Conservation (phyloP, 2,888 invertebrate species). For the Eristalis tenax region DNA sequence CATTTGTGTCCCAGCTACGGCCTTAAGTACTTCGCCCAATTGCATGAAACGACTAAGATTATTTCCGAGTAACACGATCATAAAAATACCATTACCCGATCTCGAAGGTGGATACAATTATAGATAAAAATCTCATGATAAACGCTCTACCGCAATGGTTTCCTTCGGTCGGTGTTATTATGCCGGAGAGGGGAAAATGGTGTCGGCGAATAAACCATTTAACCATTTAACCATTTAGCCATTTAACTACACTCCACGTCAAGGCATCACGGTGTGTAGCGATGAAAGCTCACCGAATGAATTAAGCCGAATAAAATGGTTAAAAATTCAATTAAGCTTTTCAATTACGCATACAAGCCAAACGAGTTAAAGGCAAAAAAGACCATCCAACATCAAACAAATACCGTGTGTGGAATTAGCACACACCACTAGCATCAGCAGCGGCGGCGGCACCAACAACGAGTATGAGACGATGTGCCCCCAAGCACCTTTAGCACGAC, state of each 20-base stretch:
- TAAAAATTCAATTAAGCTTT: constrained; percentile 68
- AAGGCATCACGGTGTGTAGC: constrained; percentile 3
- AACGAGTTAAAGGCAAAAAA: constrained; percentile 10
- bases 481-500: constrained; percentile 41
- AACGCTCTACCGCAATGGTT: constrained; percentile 13
- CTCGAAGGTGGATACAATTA: constrained; percentile 58
- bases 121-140: constrained; percentile 58
- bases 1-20: constrained; percentile 5
- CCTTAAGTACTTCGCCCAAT: constrained; percentile 27
- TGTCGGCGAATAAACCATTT: constrained; percentile 21
- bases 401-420: constrained; percentile 63
- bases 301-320: constrained; percentile 62
- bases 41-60: neutral
- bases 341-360: constrained; percentile 49
- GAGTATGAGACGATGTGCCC: neutral
- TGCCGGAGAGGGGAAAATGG: neutral
- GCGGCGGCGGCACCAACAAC: neutral
- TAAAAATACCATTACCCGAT: constrained; percentile 59
- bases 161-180: neutral
- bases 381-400: constrained; percentile 52
- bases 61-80: constrained; percentile 58
- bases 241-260: neutral
- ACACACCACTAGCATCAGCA: constrained; percentile 19
- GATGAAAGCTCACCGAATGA: constrained; percentile 68
- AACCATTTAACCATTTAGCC: neutral